phyloP scores from a whole-genome alignment of 2,888 invertebrate species.

The Mimas tiliae region DNA sequence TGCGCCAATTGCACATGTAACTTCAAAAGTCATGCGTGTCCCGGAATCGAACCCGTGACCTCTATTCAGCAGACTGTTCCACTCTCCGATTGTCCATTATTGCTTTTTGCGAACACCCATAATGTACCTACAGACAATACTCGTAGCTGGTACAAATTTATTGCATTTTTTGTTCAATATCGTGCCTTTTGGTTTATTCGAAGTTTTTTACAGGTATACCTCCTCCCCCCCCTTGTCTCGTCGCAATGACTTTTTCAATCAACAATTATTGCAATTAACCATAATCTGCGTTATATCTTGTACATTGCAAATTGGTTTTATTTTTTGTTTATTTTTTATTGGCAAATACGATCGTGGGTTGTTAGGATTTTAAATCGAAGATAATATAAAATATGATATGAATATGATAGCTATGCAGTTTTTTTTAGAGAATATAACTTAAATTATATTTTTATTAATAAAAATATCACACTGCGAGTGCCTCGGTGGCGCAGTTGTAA shows the following conservation, averaged over 20 bases:
- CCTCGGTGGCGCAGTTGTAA: too few species aligned
- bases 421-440: too few species aligned
- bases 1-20: too few species aligned
- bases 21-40: too few species aligned
- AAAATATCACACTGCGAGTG: too few species aligned
- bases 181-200: conserved; percentile 36
- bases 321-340: conserved; percentile 28
- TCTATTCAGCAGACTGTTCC: too few species aligned
- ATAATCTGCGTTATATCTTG: conserved; percentile 50
- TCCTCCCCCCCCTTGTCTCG: neutral
- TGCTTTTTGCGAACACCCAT: conserved; percentile 41
- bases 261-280: conserved; percentile 56
- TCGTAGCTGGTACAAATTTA: conserved; percentile 50
- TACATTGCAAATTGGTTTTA: conserved; percentile 44
- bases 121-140: conserved; percentile 40
- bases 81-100: too few species aligned
- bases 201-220: neutral
- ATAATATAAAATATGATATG: too few species aligned
- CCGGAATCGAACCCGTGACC: too few species aligned
- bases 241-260: conserved; percentile 49
- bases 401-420: too few species aligned
- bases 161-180: conserved; percentile 45
- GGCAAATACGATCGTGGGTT: neutral
- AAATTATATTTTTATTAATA: too few species aligned
- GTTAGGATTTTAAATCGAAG: neutral